Base-by-base conservation (phyloP, 2,888 invertebrate genomes). In the Pollenia angustigena region DNA sequence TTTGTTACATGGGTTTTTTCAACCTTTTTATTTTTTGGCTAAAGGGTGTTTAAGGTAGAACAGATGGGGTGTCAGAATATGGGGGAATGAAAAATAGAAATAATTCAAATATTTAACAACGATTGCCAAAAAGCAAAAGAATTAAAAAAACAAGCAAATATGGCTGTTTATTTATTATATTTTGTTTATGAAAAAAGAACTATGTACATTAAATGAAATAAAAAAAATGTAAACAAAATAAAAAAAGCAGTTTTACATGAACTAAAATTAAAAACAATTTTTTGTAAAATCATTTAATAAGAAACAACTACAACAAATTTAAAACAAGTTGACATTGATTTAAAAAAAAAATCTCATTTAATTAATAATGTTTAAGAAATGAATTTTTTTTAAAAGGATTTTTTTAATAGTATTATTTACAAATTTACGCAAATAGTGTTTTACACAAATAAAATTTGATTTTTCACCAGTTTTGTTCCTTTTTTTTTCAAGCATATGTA, bases 161-260 rank as follows among this genome's bases (percentile, higher is more conserved):
- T 48, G 52, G n/a, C 52, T 76, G 66, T 50, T 56, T 82, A 69
- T 64, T 46, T 64, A 48, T 32, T 32, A 32, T 32, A 32, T 32
- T 32, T 32, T 32, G 32, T 32, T 32, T 32, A 32, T 32, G 32
- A 79, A 62, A 32, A 68, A n/a, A 60, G 8, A 75, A 42, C 40
- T 69, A 62, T 23, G 23, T 32, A 32, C 32, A 32, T 32, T 11
- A 12, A 10, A 12, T 4, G 4, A 52, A n/a, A 52, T n/a, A 52
- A 14, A 52, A 52, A 52, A 62, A 32, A 50, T 9, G 8, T 44
- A 60, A 48, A 62, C 46, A 42, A 11, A 52, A 32, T 32, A 0
- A 42, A 76, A 75, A 83, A 83, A 84, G 87, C 40, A 23, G 84
- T 87, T 87, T 78, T 68, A 74, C 87, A 78, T 84, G 83, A 81